phyloP scores from a whole-genome alignment of 92 coral and sea anemone species.

The Actinostola sp. region DNA sequence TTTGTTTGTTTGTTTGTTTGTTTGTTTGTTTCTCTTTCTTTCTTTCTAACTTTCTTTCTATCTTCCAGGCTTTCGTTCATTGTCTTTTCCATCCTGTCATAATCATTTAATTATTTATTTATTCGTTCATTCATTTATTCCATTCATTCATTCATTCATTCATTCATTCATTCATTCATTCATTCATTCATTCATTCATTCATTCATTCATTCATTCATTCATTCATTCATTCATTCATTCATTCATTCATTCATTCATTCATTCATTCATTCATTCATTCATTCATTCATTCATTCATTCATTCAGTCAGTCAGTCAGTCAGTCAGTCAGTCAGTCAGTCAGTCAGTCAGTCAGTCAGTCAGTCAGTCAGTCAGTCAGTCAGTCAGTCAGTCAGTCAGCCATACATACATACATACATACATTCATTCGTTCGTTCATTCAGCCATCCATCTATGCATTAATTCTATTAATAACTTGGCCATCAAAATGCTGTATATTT shows the following conservation, averaged over 20 bases:
- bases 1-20: too few relatives aligned
- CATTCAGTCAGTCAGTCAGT: neutral
- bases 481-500: too few relatives aligned
- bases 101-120: too few relatives aligned
- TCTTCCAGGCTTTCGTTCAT: too few relatives aligned
- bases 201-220: neutral
- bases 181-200: neutral
- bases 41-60: too few relatives aligned
- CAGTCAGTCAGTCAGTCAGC: neutral
- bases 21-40: too few relatives aligned
- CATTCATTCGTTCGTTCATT: neutral
- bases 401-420: neutral
- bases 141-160: too few relatives aligned
- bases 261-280: conserved; percentile 8
- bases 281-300: neutral
- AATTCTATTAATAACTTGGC: neutral
- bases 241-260: conserved; percentile 10
- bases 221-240: conserved; percentile 10
- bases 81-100: too few relatives aligned
- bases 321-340: neutral
- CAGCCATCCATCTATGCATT: neutral
- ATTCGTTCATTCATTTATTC: neutral
- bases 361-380: too few relatives aligned
- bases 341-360: neutral
- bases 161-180: neutral